Evolutionary conservation across 2,113 vertebrate species (phyloP), one percentile per base, ranked within the genome.

Genomic region (Elachura formosa): DNA sequence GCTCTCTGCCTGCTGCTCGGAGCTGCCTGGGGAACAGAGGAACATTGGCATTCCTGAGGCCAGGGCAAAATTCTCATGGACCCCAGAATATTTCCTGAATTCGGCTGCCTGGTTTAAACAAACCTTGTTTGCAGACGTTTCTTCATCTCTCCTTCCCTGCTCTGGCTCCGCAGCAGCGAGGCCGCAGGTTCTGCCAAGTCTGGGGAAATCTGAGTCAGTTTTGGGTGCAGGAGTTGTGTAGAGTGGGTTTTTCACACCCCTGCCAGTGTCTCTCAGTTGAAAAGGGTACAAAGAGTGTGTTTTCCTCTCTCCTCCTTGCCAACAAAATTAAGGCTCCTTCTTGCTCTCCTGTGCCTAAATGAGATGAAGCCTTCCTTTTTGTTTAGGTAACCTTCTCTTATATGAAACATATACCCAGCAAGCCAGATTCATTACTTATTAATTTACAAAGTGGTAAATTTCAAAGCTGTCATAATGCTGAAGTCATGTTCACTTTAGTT

Each of bases 381-480:
- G 90, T 95, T 96, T 93, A 85, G 84, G 87, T 95, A 91, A 76
- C 93, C 84, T 73, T 63, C 36, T 54, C 82, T 78, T 84, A 90
- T 96, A 95, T 94, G 92, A 95, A 91, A 59, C 40, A 43, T 87
- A 75, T 14, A 95, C 92, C 95, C 96, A 96, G 92, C 72, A 62
- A 96, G 79, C 38, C 1, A 1, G 62, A 81, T 93, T 97, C 94
- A 93, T 97, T 79, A 95, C 96, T 95, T 93, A 95, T 96, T 97
- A 91, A 95, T 93, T 94, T 96, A 22, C 38, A 92, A 96, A 97
- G 96, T 96, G 95, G 96, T 96, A 94, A 55, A 95, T 97, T 97
- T 97, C 96, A 97, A 97, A 97, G 96, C 96, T 97, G 97, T 98
- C 97, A 97, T 93, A 97, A 97, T 95, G 97, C 96, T 90, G 84